phyloP scores from a whole-genome alignment of 2,113 vertebrate genomes.

The Rattus norvegicus region GRCr8 NC_086036.1:47057501-47058000 shows the following conservation, averaged over 20 bases:
- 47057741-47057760: neutral
- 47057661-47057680: neutral
- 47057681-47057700: neutral
- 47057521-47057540: neutral
- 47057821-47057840: neutral
- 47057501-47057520: neutral
- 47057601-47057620: neutral
- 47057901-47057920: neutral
- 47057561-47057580: neutral
- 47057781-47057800: neutral
- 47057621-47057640: neutral
- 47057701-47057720: neutral
- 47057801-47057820: neutral
- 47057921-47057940: neutral
- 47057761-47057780: neutral
- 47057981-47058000: neutral
- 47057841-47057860: neutral
- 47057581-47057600: neutral
- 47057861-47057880: neutral
- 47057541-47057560: neutral
- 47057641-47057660: neutral
- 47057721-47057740: neutral
- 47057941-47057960: neutral
- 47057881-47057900: conserved; percentile 18
- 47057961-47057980: neutral